Evolutionary conservation across 2,113 vertebrate genomes (phyloP).

Genomic region (Pelecanus crispus): DNA sequence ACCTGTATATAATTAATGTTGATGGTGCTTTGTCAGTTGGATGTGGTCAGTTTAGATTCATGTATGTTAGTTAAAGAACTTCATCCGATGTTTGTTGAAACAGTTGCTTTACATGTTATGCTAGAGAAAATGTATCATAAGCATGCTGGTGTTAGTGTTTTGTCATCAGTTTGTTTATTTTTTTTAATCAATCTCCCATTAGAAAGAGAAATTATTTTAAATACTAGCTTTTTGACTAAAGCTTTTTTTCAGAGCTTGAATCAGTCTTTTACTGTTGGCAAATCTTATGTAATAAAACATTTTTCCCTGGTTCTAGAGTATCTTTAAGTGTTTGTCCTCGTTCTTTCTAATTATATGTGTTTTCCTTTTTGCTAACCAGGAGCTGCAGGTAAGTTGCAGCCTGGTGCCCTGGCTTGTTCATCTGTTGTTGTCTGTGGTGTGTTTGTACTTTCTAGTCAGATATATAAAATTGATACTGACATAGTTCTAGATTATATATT

Average conservation of each 20-base stretch:
- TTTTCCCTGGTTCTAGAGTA: constrained; percentile 69
- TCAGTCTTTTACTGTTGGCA: constrained; percentile 75
- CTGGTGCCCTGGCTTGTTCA: constrained; percentile 71
- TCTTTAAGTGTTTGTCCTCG: constrained; percentile 81
- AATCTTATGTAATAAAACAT: constrained; percentile 63
- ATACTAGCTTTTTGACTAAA: constrained; percentile 53
- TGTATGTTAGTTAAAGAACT: constrained; percentile 53
- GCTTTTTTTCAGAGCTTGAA: constrained; percentile 74
- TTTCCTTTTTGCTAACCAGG: constrained; percentile 97
- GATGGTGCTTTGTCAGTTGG: constrained; percentile 52
- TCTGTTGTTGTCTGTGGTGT: constrained; percentile 66
- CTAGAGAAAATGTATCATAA: constrained; percentile 52
- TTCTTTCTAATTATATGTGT: constrained; percentile 88
- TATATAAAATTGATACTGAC: constrained; percentile 38
- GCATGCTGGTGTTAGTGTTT: constrained; percentile 73
- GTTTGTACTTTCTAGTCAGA: constrained; percentile 62
- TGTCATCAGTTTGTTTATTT: constrained; percentile 60
- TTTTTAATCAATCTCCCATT: constrained; percentile 30
- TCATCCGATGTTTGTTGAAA: constrained; percentile 61
- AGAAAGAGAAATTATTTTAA: constrained; percentile 35
- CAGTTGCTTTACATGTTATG: constrained; percentile 56
- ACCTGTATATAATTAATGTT: constrained; percentile 8
- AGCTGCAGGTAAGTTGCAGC: constrained; percentile 97
- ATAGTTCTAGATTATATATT: constrained; percentile 27
- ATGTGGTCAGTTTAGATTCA: constrained; percentile 65